These are phyloP conservation scores for Scaptomyza reducta DNA, from an alignment of 2,888 invertebrate genomes.

Conservation along the genomic window DNA sequence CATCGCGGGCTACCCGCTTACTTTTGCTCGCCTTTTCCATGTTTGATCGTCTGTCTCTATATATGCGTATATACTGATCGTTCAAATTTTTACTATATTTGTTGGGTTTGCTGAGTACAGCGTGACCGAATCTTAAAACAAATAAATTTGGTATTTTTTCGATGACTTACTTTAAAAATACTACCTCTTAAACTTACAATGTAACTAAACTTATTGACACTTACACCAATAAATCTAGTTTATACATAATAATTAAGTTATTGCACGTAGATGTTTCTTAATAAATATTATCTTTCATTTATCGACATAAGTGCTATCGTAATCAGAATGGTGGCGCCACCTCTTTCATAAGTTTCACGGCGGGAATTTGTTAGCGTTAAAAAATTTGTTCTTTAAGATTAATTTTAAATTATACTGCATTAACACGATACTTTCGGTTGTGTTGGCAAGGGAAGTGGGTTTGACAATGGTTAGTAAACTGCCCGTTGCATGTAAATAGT, in stretches of 20 bases:
- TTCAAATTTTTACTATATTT: conserved; percentile 51
- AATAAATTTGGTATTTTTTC: neutral
- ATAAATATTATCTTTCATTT: neutral
- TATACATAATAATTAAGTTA: neutral
- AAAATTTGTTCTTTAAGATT: neutral
- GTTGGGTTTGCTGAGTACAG: conserved; percentile 14
- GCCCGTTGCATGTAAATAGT: no score
- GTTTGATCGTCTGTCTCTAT: conserved; percentile 41
- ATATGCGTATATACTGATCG: conserved; percentile 33
- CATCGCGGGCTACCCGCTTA: conserved; percentile 84
- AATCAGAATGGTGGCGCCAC: neutral
- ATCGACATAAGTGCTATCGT: neutral
- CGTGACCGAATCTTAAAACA: conserved; percentile 1
- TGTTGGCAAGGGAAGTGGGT: no score
- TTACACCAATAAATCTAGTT: neutral
- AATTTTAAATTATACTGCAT: no score
- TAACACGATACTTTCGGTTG: no score
- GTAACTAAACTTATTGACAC: no score
- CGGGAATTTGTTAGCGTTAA: neutral
- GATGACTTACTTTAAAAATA: neutral
- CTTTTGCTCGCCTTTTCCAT: conserved; percentile 82
- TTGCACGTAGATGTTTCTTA: neutral
- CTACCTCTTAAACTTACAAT: neutral
- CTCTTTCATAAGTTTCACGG: neutral
- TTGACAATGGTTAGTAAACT: no score